A percentile compares a stretch with the other conserved stretches of the same genome.
These are phyloP conservation scores for Tamandua tetradactyla DNA, from an alignment of 2,797 vertebrate genomes.

Conservation along the genomic window DNA sequence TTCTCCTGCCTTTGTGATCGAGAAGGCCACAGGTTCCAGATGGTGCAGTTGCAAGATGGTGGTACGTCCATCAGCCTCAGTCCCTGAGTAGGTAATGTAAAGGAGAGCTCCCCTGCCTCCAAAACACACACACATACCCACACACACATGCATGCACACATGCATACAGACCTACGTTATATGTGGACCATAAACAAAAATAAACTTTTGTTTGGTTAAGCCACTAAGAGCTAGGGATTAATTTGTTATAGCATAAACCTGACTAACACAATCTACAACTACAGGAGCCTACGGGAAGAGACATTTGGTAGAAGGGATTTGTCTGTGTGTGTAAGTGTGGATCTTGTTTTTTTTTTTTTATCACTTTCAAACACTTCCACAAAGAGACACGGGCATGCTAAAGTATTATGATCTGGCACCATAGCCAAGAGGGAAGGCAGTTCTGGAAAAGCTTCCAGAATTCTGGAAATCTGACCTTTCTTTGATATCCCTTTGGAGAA, in stretches of 20 bases:
- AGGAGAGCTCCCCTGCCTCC: too few relatives aligned
- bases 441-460: slow-evolving; percentile 2
- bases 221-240: not conserved
- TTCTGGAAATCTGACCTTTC: not conserved
- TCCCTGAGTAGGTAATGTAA: not conserved
- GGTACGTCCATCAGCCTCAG: not conserved
- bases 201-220: not conserved
- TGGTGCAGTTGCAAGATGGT: not conserved
- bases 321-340: not conserved
- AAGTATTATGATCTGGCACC: not conserved
- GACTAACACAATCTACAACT: not conserved
- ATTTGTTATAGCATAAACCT: not conserved
- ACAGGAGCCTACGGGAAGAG: not conserved
- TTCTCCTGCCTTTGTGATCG: not conserved
- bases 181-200: not conserved
- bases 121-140: accelerated
- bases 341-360: not conserved
- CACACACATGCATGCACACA: too few relatives aligned
- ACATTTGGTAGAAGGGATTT: not conserved
- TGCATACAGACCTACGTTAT: accelerated
- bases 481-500: not conserved
- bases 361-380: not conserved
- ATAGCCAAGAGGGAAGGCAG: not conserved
- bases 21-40: not conserved
- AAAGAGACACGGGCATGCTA: not conserved